These are phyloP conservation scores for Andricus quercusramuli DNA, from an alignment of 2,888 invertebrate species.

Conservation along the genomic window DNA sequence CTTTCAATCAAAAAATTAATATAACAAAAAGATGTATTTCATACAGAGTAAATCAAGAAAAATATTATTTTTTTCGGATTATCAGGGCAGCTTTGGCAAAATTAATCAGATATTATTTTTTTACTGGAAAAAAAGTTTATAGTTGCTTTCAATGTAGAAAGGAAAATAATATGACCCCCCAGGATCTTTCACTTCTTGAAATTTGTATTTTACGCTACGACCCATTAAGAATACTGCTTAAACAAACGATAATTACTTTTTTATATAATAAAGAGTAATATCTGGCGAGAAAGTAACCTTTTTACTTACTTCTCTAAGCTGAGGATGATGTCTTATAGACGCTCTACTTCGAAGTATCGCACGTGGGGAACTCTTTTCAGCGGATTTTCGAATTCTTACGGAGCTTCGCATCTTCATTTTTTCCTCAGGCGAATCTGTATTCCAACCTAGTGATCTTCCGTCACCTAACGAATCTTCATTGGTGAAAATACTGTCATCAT, in stretches of 20 bases:
- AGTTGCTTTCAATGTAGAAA: no score
- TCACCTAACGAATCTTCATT: background rate
- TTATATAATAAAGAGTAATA: background rate
- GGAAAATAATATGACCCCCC: no score
- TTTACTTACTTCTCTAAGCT: background rate
- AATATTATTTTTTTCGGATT: no score
- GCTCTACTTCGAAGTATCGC: background rate
- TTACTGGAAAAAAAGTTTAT: no score
- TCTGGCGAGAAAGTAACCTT: constrained; percentile 2
- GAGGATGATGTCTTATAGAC: background rate
- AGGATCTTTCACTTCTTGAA: background rate
- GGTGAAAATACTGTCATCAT: background rate
- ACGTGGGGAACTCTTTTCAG: background rate
- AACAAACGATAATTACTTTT: background rate
- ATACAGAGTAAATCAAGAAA: no score
- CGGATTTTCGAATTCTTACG: background rate
- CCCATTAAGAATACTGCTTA: background rate
- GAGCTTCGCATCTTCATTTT: background rate
- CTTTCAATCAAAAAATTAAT: no score
- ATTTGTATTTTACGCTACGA: background rate
- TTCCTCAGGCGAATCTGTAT: background rate
- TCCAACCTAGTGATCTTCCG: background rate
- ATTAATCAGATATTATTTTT: no score
- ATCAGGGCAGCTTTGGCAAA: no score
- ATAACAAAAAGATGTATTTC: no score